Percentiles rank a stretch among this genome's conserved stretches.
These are phyloP conservation scores for Desoria tigrina DNA, from an alignment of 2,888 invertebrate species.

Conservation along the genomic window DNA sequence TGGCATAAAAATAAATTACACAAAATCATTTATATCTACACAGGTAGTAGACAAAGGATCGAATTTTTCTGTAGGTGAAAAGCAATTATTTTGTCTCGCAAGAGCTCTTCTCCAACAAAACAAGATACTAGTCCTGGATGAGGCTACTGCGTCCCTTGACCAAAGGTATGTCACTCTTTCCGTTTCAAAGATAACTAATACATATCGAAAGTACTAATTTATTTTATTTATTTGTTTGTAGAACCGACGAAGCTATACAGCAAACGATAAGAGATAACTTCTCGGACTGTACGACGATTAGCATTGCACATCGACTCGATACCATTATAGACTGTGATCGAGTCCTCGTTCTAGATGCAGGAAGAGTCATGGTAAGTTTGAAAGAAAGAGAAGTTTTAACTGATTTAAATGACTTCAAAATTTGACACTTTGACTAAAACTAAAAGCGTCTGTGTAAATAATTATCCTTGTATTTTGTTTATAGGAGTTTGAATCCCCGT, in stretches of 20 bases:
- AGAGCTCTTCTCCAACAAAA: conserved; percentile 82
- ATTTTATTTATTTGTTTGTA: conserved; percentile 57
- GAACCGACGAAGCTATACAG: conserved; percentile 83
- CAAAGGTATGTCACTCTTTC: conserved; percentile 63
- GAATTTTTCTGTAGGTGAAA: conserved; percentile 85
- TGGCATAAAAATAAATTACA: conserved; percentile 3
- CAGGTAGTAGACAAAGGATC: conserved; percentile 75
- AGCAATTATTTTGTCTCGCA: conserved; percentile 85
- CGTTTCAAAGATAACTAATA: background rate
- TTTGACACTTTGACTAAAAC: too few species aligned
- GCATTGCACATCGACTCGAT: conserved; percentile 86
- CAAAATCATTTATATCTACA: conserved; percentile 57
- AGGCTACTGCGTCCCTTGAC: conserved; percentile 91
- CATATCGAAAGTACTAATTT: background rate
- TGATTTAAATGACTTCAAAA: too few species aligned
- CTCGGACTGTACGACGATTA: conserved; percentile 79
- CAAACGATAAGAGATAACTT: conserved; percentile 78
- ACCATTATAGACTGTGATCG: conserved; percentile 92
- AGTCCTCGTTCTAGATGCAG: conserved; percentile 82
- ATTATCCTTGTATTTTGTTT: too few species aligned
- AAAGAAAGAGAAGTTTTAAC: too few species aligned
- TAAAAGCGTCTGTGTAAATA: too few species aligned
- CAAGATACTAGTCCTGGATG: conserved; percentile 82
- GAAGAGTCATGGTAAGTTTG: too few species aligned
- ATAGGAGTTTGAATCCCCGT: too few species aligned